phyloP scores from a whole-genome alignment of 2,888 invertebrate species.

The Tipula vernalis region DNA sequence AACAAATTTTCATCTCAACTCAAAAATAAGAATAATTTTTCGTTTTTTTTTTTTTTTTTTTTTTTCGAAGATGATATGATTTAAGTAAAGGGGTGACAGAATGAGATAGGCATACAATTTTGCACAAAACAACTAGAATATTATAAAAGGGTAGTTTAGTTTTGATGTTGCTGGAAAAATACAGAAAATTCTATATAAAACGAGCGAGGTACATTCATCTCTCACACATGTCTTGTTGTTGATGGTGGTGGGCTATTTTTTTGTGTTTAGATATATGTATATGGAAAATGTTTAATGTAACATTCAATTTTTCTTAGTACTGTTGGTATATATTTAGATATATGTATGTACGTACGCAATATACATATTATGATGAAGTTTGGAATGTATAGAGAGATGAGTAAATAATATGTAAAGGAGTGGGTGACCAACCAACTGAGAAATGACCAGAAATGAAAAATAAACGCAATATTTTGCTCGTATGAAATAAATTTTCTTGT shows the following conservation, averaged over 20 bases:
- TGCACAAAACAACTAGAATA: not conserved
- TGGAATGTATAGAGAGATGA: not conserved
- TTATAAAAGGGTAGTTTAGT: not conserved
- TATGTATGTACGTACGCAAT: not conserved
- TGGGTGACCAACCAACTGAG: not conserved
- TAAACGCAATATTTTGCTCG: not conserved
- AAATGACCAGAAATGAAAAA: not conserved
- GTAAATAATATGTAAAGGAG: not conserved
- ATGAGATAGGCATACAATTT: slow-evolving; percentile 4
- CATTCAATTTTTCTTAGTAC: slow-evolving; percentile 4
- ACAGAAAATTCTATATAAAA: not conserved
- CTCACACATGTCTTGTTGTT: not conserved
- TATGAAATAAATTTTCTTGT: not conserved
- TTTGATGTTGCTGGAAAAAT: not conserved
- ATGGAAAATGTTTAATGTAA: not conserved
- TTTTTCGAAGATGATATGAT: not conserved
- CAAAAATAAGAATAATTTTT: slow-evolving; percentile 4
- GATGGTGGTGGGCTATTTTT: not conserved
- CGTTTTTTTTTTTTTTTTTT: not conserved
- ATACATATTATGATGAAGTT: not conserved
- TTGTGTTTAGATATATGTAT: not conserved
- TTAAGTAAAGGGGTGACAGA: slow-evolving; percentile 9
- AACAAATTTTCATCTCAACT: slow-evolving; percentile 4
- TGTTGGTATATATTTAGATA: not conserved
- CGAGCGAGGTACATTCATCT: not conserved